A percentile compares a stretch with the other conserved stretches of the same genome.
Evolutionary conservation across 2,888 invertebrate genomes (phyloP).

Genomic region (Zhuqinia jingwanae): DNA sequence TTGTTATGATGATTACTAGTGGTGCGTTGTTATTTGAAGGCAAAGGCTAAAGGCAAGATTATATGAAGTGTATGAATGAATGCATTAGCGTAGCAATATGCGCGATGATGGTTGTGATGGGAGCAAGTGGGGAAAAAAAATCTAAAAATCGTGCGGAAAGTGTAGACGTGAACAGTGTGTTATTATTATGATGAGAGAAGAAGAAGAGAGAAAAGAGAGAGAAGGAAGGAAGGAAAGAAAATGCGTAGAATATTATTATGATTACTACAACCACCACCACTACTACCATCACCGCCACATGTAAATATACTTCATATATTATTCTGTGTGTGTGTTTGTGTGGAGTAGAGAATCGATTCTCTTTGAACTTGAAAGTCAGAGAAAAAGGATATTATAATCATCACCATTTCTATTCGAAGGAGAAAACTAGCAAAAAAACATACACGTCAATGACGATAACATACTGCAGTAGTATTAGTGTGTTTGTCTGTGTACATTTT

Average conservation of each 20-base stretch:
- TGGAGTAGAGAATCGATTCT: slow-evolving; percentile 34
- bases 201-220: background rate
- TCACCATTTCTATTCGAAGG: background rate
- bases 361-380: slow-evolving; percentile 55
- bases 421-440: background rate
- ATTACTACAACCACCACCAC: slow-evolving; percentile 36
- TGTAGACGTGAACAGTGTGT: slow-evolving; percentile 23
- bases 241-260: slow-evolving; percentile 57
- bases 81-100: background rate
- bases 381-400: slow-evolving; percentile 26
- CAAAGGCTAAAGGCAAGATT: background rate
- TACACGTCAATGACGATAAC: slow-evolving; percentile 13
- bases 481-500: too few relatives aligned
- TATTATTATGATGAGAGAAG: slow-evolving; percentile 27
- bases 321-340: background rate
- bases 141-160: slow-evolving; percentile 46
- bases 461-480: background rate
- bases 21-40: background rate
- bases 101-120: background rate
- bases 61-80: background rate
- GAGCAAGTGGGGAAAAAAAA: background rate
- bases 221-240: slow-evolving; percentile 18
- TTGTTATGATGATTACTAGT: background rate
- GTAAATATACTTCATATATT: background rate
- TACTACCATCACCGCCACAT: slow-evolving; percentile 5